Percentiles rank a stretch among this genome's conserved stretches.
Evolutionary conservation across 2,888 invertebrate species (phyloP).

Genomic region (Coenonympha arcania): DNA sequence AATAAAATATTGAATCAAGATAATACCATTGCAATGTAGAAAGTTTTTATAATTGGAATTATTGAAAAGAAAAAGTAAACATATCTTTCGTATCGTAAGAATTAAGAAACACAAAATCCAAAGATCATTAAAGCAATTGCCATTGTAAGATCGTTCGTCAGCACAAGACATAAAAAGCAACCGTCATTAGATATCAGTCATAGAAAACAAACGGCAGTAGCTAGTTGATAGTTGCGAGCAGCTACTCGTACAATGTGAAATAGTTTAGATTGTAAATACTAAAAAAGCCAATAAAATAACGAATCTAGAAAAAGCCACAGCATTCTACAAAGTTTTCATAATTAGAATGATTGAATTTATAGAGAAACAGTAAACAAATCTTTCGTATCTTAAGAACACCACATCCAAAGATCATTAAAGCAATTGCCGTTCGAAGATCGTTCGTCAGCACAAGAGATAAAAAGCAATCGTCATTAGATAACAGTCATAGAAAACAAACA

Average conservation of each 20-base stretch:
- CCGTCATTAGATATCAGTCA: slow-evolving; percentile 24
- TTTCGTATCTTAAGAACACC: background rate
- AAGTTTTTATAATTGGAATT: background rate
- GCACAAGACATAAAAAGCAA: slow-evolving; percentile 13
- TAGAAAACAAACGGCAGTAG: slow-evolving; percentile 23
- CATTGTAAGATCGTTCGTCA: slow-evolving; percentile 1
- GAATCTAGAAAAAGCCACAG: too few species aligned
- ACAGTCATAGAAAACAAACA: slow-evolving; percentile 24
- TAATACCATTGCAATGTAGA: too few species aligned
- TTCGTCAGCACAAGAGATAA: slow-evolving; percentile 5
- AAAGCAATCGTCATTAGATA: slow-evolving; percentile 23
- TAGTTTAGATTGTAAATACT: too few species aligned
- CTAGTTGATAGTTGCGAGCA: background rate
- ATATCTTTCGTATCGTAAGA: background rate
- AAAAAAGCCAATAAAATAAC: too few species aligned
- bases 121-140: slow-evolving; percentile 5
- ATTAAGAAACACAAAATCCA: background rate
- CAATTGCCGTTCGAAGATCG: slow-evolving; percentile 4
- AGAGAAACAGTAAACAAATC: background rate
- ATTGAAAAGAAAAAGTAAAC: background rate
- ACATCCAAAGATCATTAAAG: slow-evolving; percentile 1
- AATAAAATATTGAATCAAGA: too few species aligned
- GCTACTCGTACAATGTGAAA: slow-evolving; percentile 27
- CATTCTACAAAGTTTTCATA: too few species aligned
- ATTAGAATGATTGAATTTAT: background rate